phyloP scores from a whole-genome alignment of 2,888 invertebrate genomes.

The Agonum fuliginosum region DNA sequence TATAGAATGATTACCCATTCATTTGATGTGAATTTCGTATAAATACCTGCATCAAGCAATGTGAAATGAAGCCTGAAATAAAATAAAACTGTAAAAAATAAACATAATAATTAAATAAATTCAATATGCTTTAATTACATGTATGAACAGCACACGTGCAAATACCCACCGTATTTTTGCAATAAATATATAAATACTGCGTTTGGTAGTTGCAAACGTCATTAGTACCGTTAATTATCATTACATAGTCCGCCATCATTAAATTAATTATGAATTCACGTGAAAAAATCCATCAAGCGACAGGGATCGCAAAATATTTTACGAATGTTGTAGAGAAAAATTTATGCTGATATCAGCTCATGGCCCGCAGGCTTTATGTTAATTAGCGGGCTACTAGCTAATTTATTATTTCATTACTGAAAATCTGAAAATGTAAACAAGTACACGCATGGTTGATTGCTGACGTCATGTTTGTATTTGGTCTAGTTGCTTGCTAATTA shows the following conservation, averaged over 20 bases:
- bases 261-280: slow-evolving; percentile 33
- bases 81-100: neutral
- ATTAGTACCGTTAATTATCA: slow-evolving; percentile 29
- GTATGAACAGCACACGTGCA: neutral
- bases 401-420: slow-evolving; percentile 38
- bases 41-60: neutral
- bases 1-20: too few relatives aligned
- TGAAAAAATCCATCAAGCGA: slow-evolving; percentile 24
- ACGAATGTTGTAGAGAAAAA: slow-evolving; percentile 2
- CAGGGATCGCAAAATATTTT: neutral
- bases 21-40: neutral
- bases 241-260: slow-evolving; percentile 15
- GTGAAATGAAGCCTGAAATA: neutral
- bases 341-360: slow-evolving; percentile 17
- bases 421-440: slow-evolving; percentile 17
- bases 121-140: neutral
- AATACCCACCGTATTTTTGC: neutral
- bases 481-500: neutral
- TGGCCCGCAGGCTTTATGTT: slow-evolving; percentile 31
- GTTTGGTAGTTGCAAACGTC: slow-evolving; percentile 20
- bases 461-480: neutral
- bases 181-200: slow-evolving; percentile 25
- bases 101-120: neutral
- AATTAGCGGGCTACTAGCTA: slow-evolving; percentile 21
- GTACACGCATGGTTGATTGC: neutral